Evolutionary conservation across 2,113 vertebrate genomes (phyloP).

Genomic region (Aleadryas rufinucha): DNA sequence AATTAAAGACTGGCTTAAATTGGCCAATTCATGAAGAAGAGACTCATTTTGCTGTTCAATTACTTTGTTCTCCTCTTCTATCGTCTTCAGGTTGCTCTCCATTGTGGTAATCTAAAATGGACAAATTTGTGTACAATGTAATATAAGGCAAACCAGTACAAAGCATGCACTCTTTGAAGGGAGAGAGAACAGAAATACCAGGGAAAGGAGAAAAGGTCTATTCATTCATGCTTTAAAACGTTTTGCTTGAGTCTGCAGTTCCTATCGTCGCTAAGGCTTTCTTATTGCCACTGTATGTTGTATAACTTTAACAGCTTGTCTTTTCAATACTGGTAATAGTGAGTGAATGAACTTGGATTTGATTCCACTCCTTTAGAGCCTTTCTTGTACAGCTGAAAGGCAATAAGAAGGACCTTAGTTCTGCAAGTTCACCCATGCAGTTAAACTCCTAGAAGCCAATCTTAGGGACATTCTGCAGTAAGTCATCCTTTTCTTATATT

Average conservation of each 20-base stretch:
- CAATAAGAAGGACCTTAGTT: background rate
- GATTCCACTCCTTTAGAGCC: background rate
- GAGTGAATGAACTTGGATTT: background rate
- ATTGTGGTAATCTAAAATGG: conserved; percentile 93
- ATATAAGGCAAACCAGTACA: conserved; percentile 28
- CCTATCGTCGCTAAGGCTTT: background rate
- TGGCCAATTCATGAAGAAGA: conserved; percentile 97
- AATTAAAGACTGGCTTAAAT: conserved; percentile 98
- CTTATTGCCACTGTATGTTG: background rate
- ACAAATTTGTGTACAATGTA: conserved; percentile 65
- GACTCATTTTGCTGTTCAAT: conserved; percentile 99
- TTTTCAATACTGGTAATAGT: background rate
- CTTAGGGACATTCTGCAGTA: background rate
- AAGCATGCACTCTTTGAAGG: background rate
- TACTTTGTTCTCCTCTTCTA: conserved; percentile 99
- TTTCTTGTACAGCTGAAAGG: background rate
- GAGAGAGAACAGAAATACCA: background rate
- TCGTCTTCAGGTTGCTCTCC: conserved; percentile 99
- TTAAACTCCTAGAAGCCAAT: background rate
- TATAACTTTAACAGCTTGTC: background rate
- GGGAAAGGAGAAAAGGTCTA: background rate
- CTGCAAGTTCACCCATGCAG: background rate
- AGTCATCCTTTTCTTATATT: background rate
- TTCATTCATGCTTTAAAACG: background rate
- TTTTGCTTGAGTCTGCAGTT: background rate